These are phyloP conservation scores for Tiliacea aurago DNA, from an alignment of 2,888 invertebrate species.

Conservation along the genomic window DNA sequence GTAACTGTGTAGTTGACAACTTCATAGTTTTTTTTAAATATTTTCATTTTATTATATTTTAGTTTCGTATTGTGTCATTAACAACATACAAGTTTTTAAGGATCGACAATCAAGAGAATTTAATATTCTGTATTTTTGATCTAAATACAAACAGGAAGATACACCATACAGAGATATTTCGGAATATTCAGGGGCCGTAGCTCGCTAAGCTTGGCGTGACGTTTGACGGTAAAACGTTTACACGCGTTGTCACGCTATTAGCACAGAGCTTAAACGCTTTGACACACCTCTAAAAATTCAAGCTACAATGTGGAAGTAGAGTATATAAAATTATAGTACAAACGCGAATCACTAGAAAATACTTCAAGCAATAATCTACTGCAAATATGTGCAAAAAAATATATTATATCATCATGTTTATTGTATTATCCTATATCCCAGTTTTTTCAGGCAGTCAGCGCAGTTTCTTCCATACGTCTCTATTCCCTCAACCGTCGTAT, in stretches of 20 bases:
- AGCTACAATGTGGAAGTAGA: neutral
- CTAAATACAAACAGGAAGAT: conserved; percentile 24
- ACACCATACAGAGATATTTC: conserved; percentile 41
- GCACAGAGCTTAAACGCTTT: conserved; percentile 33
- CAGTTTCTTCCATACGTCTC: neutral
- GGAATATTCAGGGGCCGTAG: conserved; percentile 25
- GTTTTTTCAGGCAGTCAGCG: no score
- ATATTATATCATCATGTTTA: no score
- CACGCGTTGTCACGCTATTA: conserved; percentile 49
- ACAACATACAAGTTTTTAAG: no score
- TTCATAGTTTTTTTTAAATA: neutral
- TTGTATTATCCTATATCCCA: neutral
- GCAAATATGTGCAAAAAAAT: neutral
- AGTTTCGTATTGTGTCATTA: neutral
- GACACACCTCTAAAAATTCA: conserved; percentile 36
- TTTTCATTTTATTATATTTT: neutral
- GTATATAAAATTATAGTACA: neutral
- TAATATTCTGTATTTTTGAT: neutral
- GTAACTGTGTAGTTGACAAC: neutral
- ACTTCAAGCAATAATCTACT: neutral
- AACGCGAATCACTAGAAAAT: neutral
- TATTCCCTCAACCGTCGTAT: neutral
- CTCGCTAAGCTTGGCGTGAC: conserved; percentile 36
- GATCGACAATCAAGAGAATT: neutral
- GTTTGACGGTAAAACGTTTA: conserved; percentile 42